Percentiles rank a stretch among this genome's conserved stretches.
Conservation (phyloP, 2,113 vertebrate species). For the Dicrurus megarhynchus region DNA sequence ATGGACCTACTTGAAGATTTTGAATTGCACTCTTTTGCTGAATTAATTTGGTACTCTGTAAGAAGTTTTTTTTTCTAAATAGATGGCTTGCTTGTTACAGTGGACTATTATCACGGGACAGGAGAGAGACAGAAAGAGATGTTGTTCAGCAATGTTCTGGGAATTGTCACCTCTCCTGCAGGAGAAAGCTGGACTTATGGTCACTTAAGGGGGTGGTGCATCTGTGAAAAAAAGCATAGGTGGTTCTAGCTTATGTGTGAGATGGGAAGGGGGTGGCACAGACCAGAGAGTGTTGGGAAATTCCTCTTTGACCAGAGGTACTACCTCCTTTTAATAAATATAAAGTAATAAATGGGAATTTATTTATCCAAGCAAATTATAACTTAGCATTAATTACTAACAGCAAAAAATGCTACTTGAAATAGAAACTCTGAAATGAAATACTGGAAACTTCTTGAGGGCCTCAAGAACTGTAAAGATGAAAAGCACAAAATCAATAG, state of each 20-base stretch:
- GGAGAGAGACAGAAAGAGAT: background rate
- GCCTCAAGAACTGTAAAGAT: background rate
- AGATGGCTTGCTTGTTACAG: background rate
- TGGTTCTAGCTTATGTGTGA: background rate
- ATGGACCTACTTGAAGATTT: background rate
- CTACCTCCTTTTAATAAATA: background rate
- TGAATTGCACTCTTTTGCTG: background rate
- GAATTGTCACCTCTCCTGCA: background rate
- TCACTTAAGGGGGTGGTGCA: background rate
- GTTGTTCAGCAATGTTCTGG: background rate
- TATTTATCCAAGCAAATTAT: background rate
- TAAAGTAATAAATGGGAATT: background rate
- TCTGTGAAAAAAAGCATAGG: background rate
- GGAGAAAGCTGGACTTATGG: background rate
- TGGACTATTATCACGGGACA: background rate
- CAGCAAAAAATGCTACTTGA: background rate
- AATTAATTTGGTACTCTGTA: background rate
- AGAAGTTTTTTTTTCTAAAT: background rate
- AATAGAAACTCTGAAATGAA: background rate
- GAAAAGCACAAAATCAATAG: background rate
- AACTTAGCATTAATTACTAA: background rate
- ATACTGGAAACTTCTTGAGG: background rate
- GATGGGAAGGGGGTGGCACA: background rate
- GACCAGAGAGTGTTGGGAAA: background rate
- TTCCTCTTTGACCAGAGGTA: background rate